Base-by-base conservation (phyloP, 2,888 invertebrate genomes). In the Chaitophorus viminalis region DNA sequence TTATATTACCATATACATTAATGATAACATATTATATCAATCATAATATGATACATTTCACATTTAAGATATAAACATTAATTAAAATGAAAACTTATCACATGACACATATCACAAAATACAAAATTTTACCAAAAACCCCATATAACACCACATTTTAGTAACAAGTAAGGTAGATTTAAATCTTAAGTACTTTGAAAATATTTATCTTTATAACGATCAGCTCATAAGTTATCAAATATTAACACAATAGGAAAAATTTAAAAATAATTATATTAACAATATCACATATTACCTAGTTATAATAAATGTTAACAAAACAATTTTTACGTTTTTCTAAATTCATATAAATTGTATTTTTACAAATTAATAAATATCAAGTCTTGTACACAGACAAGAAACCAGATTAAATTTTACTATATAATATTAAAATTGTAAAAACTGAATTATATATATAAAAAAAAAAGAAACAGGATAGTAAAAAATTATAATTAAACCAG, bases 71-170 rank as follows among this genome's bases (percentile, higher is more conserved):
- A 65, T 76, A 65, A 68, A 84, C 25, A 46, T 77, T 54, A 18
- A 17, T 77, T 68, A 65, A 82, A 85, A 68, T 76, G 29, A 75
- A 68, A 68, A 76, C n/a, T 85, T 85, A n/a, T n/a, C n/a, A n/a
- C n/a, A n/a, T n/a, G n/a, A n/a, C 52, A 77, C 46, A 77, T 85
- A 85, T 85, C 84, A 85, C 84, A 85, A 84, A 76, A 76, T 84
- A 83, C 18, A 83, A 75, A 74, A 75, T 75, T 83, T 36, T 52
- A 54, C 54, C 74, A 36, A 75, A 46, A 60, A n/a, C 36, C 46
- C 75, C 31, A 68, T 68, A 46, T 11, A 76, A 76, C 14, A 76
- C 68, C 46, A 52, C 5, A 77, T 46, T 39, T 75, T 46, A 84
- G n/a, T 85, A 85, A 84, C 84, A 84, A 74, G n/a, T 33, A 74